phyloP scores from a whole-genome alignment of 2,113 vertebrate genomes.

The Passer domesticus region DNA sequence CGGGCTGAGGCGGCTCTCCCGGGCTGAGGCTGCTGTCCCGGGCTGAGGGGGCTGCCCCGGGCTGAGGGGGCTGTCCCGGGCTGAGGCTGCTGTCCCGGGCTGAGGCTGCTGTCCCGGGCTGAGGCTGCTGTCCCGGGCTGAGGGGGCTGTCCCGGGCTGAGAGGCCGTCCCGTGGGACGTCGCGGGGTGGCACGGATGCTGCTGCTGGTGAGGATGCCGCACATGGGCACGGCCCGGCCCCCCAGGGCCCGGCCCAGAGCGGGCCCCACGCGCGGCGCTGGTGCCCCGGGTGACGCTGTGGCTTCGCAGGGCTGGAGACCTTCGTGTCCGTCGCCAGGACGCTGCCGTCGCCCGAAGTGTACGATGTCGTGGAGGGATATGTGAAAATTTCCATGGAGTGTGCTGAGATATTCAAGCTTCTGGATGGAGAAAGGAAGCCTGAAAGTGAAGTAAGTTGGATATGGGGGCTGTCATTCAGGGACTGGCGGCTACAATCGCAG shows the following conservation, averaged over 20 bases:
- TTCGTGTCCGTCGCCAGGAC: conserved; percentile 82
- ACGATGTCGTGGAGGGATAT: conserved; percentile 93
- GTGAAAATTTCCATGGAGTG: conserved; percentile 94
- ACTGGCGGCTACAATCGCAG: fast-evolving
- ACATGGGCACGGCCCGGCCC: fast-evolving
- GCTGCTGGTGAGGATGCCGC: fast-evolving
- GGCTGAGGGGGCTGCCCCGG: too few species aligned
- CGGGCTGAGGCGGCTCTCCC: too few species aligned
- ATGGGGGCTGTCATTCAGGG: fast-evolving
- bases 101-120: neutral
- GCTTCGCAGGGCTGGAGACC: conserved; percentile 79
- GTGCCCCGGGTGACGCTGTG: neutral
- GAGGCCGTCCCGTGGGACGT: neutral
- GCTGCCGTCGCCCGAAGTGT: conserved; percentile 76
- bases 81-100: neutral
- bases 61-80: neutral
- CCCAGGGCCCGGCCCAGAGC: neutral
- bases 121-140: neutral
- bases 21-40: too few species aligned
- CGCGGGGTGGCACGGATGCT: neutral
- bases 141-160: neutral
- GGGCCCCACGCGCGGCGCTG: fast-evolving
- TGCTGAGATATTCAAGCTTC: conserved; percentile 86
- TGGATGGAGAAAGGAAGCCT: conserved; percentile 81
- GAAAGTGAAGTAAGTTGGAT: conserved; percentile 81